Percentiles rank a stretch among this genome's conserved stretches.
Evolutionary conservation across 1,140 invertebrate species (phyloP).

Genomic region (Bombus waltoni): DNA sequence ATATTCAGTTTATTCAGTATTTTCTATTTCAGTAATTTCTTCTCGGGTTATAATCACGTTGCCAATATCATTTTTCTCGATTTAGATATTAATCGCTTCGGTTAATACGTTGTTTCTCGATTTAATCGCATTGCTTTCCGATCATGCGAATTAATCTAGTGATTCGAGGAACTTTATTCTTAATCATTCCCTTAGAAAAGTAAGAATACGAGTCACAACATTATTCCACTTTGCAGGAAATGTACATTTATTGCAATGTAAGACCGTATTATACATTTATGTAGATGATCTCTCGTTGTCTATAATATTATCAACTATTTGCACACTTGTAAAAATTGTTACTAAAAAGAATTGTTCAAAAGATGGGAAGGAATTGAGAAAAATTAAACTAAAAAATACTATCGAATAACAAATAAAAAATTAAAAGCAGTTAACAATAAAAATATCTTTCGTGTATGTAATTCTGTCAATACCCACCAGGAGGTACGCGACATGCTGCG

Average conservation of each 20-base stretch:
- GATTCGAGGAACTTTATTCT: background rate
- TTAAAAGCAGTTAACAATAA: background rate
- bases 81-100: background rate
- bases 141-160: background rate
- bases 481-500: constrained; percentile 84
- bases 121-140: background rate
- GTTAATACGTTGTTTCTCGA: background rate
- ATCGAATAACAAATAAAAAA: too few relatives aligned
- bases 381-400: background rate
- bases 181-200: background rate
- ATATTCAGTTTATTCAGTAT: too few relatives aligned
- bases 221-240: constrained; percentile 50
- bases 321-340: background rate
- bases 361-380: background rate
- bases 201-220: constrained; percentile 51
- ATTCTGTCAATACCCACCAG: constrained; percentile 68
- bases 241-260: constrained; percentile 58
- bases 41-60: background rate
- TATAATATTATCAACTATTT: background rate
- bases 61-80: background rate
- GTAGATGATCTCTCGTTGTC: background rate
- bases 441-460: constrained; percentile 37
- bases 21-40: background rate
- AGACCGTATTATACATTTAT: constrained; percentile 49
- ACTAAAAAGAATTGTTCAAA: background rate